A percentile compares a stretch with the other conserved stretches of the same genome.
phyloP scores from a whole-genome alignment of 2,888 invertebrate genomes.

The Scaptomyza tumidula region DNA sequence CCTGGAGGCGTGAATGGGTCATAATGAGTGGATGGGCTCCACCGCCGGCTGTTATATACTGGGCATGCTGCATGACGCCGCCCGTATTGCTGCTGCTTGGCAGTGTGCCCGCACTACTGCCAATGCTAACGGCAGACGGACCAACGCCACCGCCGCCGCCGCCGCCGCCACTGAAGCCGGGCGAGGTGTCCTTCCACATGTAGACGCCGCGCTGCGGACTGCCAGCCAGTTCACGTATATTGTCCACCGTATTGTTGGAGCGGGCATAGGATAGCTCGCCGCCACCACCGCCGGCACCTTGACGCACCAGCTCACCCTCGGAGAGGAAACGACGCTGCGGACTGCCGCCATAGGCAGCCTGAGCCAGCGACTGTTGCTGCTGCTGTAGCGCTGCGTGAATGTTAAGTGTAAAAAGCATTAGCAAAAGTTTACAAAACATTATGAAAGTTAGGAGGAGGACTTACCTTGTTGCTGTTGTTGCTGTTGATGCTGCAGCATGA shows the following conservation, averaged over 20 bases:
- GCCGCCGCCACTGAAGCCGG: slow-evolving; percentile 85
- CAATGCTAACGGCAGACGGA: slow-evolving; percentile 66
- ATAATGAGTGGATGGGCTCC: slow-evolving; percentile 82
- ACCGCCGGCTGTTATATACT: slow-evolving; percentile 77
- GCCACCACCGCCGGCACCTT: slow-evolving; percentile 82
- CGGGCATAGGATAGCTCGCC: slow-evolving; percentile 88
- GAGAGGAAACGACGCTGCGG: slow-evolving; percentile 92
- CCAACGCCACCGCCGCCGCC: slow-evolving; percentile 42
- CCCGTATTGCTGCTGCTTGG: slow-evolving; percentile 70
- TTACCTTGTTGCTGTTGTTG: slow-evolving; percentile 65
- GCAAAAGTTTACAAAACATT: neutral
- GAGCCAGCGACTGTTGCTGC: slow-evolving; percentile 69
- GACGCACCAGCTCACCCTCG: slow-evolving; percentile 92
- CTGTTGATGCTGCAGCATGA: slow-evolving; percentile 79
- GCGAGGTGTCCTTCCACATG: slow-evolving; percentile 92
- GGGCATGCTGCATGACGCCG: slow-evolving; percentile 75
- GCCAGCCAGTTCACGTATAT: slow-evolving; percentile 94
- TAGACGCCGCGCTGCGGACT: slow-evolving; percentile 93
- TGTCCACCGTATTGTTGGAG: slow-evolving; percentile 92
- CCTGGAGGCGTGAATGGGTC: slow-evolving; percentile 82
- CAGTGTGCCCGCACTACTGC: slow-evolving; percentile 83
- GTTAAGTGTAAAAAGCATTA: neutral
- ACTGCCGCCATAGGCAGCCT: slow-evolving; percentile 86
- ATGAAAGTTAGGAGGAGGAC: neutral
- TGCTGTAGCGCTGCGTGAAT: slow-evolving; percentile 53